Conservation (phyloP, 2,797 vertebrate genomes). For the Hippoglossus hippoglossus region DNA sequence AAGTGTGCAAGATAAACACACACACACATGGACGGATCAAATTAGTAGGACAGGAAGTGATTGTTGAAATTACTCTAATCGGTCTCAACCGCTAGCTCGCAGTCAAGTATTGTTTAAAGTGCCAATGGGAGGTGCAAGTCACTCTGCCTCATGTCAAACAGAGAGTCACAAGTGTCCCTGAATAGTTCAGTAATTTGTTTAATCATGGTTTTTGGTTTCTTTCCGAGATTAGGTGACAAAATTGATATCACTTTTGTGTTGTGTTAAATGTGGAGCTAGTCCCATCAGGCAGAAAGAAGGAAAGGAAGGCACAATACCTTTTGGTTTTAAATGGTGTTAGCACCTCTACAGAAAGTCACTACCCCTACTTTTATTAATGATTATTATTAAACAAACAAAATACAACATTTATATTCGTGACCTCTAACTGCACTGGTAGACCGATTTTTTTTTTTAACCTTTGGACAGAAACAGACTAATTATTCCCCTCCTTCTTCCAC, state of each 20-base stretch:
- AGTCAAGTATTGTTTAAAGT: conserved; percentile 23
- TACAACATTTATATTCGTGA: not conserved
- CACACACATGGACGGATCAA: conserved; percentile 33
- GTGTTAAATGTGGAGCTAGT: not conserved
- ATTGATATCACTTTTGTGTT: not conserved
- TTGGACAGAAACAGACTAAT: not conserved
- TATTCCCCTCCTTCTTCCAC: not conserved
- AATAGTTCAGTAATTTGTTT: not conserved
- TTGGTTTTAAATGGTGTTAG: too few species aligned
- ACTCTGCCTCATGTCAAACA: not conserved
- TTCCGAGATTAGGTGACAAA: not conserved
- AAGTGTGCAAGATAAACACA: conserved; percentile 39
- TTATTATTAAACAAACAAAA: not conserved
- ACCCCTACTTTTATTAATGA: not conserved
- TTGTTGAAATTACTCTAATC: conserved; percentile 22
- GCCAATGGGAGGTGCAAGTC: conserved; percentile 25
- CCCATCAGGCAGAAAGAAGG: not conserved
- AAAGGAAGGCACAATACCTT: not conserved
- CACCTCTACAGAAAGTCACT: not conserved
- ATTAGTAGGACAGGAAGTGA: conserved; percentile 23
- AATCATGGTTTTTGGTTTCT: not conserved
- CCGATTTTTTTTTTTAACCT: not conserved
- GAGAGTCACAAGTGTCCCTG: not conserved
- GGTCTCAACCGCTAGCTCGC: conserved; percentile 17
- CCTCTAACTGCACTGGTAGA: not conserved